Evolutionary conservation across 2,797 vertebrate genomes (phyloP).

Genomic region (Bradypus variegatus): DNA sequence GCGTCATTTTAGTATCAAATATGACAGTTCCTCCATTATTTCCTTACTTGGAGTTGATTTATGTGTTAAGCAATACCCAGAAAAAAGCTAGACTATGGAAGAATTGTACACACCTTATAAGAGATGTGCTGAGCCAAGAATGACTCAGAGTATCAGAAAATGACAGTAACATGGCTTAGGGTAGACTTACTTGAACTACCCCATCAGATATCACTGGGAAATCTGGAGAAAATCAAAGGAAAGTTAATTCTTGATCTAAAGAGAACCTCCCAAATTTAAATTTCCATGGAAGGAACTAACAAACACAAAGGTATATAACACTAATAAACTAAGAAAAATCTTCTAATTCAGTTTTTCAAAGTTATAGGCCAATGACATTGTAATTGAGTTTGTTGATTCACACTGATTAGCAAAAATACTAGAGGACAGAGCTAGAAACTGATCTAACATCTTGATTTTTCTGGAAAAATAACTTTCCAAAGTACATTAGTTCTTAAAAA

Average conservation of each 20-base stretch:
- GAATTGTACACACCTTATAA: background rate
- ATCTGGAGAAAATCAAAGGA: background rate
- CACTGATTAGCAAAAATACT: background rate
- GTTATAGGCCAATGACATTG: background rate
- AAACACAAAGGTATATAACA: background rate
- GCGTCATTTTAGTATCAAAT: background rate
- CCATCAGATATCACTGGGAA: background rate
- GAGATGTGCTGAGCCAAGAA: background rate
- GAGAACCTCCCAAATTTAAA: conserved; percentile 6
- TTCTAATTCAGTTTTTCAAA: conserved; percentile 11
- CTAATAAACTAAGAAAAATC: background rate
- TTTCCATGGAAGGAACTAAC: background rate
- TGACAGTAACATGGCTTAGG: background rate
- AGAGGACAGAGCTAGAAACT: conserved; percentile 4
- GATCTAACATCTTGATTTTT: conserved; percentile 4
- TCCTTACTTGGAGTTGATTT: background rate
- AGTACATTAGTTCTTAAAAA: conserved; percentile 44
- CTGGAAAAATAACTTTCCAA: conserved; percentile 41
- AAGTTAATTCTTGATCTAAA: background rate
- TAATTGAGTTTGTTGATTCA: conserved; percentile 9
- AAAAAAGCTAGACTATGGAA: conserved; percentile 3
- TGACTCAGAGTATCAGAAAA: background rate
- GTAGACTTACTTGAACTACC: background rate
- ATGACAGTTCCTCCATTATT: conserved; percentile 15
- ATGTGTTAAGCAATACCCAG: background rate